Base-by-base conservation (phyloP, 1,140 invertebrate species). In the Leptinotarsa texana region DNA sequence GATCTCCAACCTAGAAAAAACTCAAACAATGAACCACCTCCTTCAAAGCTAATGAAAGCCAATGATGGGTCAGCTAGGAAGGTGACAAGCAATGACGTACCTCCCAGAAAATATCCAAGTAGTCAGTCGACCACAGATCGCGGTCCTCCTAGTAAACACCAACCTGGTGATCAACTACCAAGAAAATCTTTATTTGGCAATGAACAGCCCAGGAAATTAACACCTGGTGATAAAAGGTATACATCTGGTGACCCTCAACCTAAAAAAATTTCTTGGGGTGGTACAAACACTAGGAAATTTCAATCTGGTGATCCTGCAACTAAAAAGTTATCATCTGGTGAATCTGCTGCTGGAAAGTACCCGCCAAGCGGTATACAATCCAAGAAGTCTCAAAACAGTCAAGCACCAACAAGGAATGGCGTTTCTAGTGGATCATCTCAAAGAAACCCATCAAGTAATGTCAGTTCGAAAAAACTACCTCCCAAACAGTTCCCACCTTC, bases 401-500 rank as follows among this genome's bases (percentile, higher is more conserved):
- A 15, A 0, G 4, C n/a, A 80, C 77, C 72, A 76, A 70, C 47
- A 77, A 78, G 74, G 72, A 13, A 81, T 77, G 42, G 69, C 80
- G 47, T 76, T 79, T 21, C 73, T 78, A 61, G n/a, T 18, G 51
- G 51, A 57, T 17, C 51, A 15, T 57, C 73, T 72, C 17, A 69
- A 57, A 66, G 77, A 80, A 65, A 21, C 75, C 22, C 76, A 67
- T 8, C 57, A 27, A 21, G n/a, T n/a, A 69, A 21, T 47, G 13
- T n/a, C 1, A 13, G 15, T 18, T 21, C 5, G n/a, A 21, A 61
- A 47, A 75, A 73, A 63, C 8, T 61, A 66, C 72, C 71, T 69
- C 15, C 82, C 2, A 83, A 85, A 78, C 82, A 86, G 78, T 87
- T 87, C 78, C 84, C 85, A 22, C 85, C 86, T 33, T 73, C 76